These are phyloP conservation scores for Plotosus lineatus DNA, from an alignment of 2,113 vertebrate genomes.

Conservation along the genomic window DNA sequence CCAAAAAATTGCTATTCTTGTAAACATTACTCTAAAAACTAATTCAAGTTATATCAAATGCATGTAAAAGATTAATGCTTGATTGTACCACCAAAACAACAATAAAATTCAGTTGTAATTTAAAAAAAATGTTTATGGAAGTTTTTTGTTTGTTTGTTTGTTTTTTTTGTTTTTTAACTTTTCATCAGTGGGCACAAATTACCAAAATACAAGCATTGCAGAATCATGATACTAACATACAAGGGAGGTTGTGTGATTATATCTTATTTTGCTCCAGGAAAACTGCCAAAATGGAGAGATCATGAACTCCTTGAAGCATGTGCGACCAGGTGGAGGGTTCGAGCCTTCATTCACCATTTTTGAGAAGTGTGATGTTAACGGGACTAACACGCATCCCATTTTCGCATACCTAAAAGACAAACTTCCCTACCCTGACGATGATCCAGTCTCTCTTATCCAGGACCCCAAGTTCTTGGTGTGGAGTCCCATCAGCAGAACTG, in stretches of 20 bases:
- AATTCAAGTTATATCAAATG: neutral
- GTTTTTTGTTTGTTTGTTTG: too few species aligned
- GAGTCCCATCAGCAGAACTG: constrained; percentile 84
- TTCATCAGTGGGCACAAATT: neutral
- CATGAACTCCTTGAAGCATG: constrained; percentile 84
- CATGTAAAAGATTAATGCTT: neutral
- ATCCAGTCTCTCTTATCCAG: constrained; percentile 77
- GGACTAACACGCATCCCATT: constrained; percentile 84
- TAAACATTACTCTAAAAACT: neutral
- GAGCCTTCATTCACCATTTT: constrained; percentile 86
- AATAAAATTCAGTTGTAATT: neutral
- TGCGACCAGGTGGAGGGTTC: constrained; percentile 86
- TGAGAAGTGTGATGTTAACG: constrained; percentile 94
- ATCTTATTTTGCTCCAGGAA: constrained; percentile 74
- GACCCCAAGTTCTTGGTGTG: constrained; percentile 87
- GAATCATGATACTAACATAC: neutral
- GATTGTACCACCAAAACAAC: neutral
- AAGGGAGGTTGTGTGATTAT: neutral
- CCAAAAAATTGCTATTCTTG: neutral
- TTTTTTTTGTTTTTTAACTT: too few species aligned
- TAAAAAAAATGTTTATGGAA: too few species aligned
- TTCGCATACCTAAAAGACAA: constrained; percentile 96
- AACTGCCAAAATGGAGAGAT: constrained; percentile 91
- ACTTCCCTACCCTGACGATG: constrained; percentile 84
- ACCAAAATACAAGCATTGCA: neutral